Evolutionary conservation across 2,888 invertebrate genomes (phyloP).

Genomic region (Globia sparganii): DNA sequence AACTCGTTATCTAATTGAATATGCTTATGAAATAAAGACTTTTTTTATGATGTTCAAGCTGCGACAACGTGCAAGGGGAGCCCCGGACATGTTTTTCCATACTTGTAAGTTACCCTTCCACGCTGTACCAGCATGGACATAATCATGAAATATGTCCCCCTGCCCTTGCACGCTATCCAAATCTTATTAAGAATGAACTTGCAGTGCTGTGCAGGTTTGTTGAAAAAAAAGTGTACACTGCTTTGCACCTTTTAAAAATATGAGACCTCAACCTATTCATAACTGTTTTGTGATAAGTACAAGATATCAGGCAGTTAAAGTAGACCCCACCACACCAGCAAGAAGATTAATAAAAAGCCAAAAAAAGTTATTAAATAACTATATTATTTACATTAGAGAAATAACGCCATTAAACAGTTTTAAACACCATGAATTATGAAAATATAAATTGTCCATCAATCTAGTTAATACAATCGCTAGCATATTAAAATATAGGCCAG

Average conservation of each 20-base stretch:
- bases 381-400: conserved; percentile 80
- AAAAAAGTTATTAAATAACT: conserved; percentile 74
- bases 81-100: not conserved
- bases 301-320: not conserved
- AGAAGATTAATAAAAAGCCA: conserved; percentile 65
- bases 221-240: not conserved
- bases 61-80: not conserved
- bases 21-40: not conserved
- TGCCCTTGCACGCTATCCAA: not conserved
- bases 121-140: not conserved
- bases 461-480: conserved; percentile 65
- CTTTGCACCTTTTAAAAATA: not conserved
- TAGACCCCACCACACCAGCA: conserved; percentile 7
- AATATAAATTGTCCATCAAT: conserved; percentile 75
- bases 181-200: not conserved
- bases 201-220: not conserved
- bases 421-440: conserved; percentile 77
- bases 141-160: not conserved
- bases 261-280: not conserved
- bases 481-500: conserved; percentile 60
- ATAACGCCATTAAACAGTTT: conserved; percentile 77
- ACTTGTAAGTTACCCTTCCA: too few species aligned
- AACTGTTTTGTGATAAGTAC: not conserved
- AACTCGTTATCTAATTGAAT: not conserved
- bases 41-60: not conserved